Evolutionary conservation across 2,113 vertebrate species (phyloP).

Genomic region (Pachycephala philippinensis): DNA sequence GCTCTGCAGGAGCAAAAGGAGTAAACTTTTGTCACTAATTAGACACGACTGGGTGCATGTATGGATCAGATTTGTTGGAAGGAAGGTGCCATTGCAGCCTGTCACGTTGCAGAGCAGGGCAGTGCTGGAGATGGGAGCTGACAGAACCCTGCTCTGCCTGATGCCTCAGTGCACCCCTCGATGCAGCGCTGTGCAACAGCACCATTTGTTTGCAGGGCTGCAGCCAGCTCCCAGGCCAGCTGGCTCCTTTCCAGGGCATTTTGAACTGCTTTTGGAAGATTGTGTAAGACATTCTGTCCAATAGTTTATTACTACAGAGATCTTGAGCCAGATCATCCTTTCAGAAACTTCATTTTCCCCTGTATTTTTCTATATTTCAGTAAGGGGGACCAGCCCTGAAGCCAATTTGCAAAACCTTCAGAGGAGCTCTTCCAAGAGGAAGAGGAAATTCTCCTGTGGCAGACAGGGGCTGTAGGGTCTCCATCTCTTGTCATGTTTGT

Average conservation of each 20-base stretch:
- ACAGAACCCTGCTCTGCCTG: neutral
- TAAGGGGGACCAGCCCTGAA: neutral
- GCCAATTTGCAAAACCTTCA: neutral
- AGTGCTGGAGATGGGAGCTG: neutral
- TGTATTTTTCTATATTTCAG: neutral
- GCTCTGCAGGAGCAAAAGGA: neutral
- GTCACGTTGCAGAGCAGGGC: neutral
- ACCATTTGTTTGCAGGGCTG: neutral
- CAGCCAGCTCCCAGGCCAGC: constrained; percentile 8
- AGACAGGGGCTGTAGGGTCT: neutral
- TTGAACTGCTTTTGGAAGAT: constrained; percentile 11
- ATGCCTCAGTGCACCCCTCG: neutral
- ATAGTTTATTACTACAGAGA: neutral
- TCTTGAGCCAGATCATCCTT: neutral
- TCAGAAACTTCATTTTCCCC: neutral
- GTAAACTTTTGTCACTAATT: neutral
- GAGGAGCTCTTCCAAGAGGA: neutral
- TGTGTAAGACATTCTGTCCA: neutral
- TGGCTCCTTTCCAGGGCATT: neutral
- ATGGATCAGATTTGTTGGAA: neutral
- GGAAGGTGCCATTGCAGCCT: neutral
- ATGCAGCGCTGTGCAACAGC: neutral
- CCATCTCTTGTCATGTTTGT: neutral
- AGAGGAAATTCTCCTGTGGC: neutral
- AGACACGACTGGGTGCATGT: neutral